These are phyloP conservation scores for Podabrus alpinus DNA, from an alignment of 2,888 invertebrate genomes.

Conservation along the genomic window DNA sequence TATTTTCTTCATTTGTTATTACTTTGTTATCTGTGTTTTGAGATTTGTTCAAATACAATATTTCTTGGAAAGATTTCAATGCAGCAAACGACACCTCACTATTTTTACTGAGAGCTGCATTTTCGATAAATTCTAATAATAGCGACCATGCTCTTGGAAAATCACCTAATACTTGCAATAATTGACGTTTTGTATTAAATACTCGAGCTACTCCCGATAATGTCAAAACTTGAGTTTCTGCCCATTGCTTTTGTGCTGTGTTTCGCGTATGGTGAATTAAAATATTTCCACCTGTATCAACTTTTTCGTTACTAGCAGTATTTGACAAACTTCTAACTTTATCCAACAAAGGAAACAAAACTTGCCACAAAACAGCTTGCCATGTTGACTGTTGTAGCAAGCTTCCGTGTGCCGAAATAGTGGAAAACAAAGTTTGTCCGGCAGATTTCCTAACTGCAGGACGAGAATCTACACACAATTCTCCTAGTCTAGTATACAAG, in stretches of 20 bases:
- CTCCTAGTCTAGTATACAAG: conserved; percentile 83
- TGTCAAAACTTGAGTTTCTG: conserved; percentile 93
- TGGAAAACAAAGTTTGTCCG: conserved; percentile 96
- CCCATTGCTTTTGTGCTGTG: conserved; percentile 99
- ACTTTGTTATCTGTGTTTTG: conserved; percentile 52
- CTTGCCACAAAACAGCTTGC: conserved; percentile 94
- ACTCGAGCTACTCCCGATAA: conserved; percentile 89
- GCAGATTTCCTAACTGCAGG: conserved; percentile 97
- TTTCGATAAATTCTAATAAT: conserved; percentile 91
- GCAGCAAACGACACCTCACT: conserved; percentile 96
- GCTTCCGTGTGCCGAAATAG: conserved; percentile 93
- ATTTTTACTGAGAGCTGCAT: conserved; percentile 88
- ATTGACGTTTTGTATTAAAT: conserved; percentile 88
- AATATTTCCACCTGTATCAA: conserved; percentile 90
- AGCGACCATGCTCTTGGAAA: conserved; percentile 94
- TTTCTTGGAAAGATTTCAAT: conserved; percentile 95
- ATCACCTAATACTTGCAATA: conserved; percentile 83
- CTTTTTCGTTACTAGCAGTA: conserved; percentile 76
- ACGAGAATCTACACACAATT: conserved; percentile 91
- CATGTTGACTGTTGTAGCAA: conserved; percentile 87
- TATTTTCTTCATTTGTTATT: conserved; percentile 56
- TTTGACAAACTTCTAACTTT: conserved; percentile 80
- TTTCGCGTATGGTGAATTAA: conserved; percentile 98
- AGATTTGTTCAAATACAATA: conserved; percentile 71
- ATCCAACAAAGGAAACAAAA: conserved; percentile 91